Conservation (phyloP, 1,140 invertebrate genomes). For the Ips nitidus region DNA sequence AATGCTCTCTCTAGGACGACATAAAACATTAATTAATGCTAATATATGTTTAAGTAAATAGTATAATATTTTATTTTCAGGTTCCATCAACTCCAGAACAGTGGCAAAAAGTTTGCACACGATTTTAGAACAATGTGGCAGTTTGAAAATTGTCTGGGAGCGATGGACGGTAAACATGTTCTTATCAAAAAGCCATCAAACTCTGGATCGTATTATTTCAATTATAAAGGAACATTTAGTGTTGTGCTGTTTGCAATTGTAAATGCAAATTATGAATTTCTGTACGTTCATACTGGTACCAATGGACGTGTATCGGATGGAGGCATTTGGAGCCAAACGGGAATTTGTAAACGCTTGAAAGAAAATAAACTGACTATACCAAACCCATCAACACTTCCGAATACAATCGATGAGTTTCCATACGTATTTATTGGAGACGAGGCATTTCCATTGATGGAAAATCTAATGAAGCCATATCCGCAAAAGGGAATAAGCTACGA, state of each 20-base stretch:
- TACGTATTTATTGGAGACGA: conserved; percentile 48
- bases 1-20: too few relatives aligned
- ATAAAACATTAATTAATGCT: too few relatives aligned
- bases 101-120: conserved; percentile 15
- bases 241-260: conserved; percentile 53
- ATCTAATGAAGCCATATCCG: conserved; percentile 49
- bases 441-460: conserved; percentile 53
- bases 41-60: not conserved
- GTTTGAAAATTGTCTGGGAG: conserved; percentile 1
- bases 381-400: not conserved
- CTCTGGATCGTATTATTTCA: conserved; percentile 53
- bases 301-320: conserved; percentile 46
- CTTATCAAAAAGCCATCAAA: not conserved
- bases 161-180: not conserved
- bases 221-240: conserved; percentile 52
- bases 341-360: conserved; percentile 33
- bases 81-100: conserved; percentile 22
- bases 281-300: conserved; percentile 54
- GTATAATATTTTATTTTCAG: too few relatives aligned
- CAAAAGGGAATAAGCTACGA: too few relatives aligned
- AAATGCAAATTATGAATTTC: conserved; percentile 34
- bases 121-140: conserved; percentile 27
- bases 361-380: conserved; percentile 30
- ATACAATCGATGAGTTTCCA: not conserved
- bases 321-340: conserved; percentile 44